Conservation (phyloP, 2,888 invertebrate genomes). For the Coecobrya sp. region DNA sequence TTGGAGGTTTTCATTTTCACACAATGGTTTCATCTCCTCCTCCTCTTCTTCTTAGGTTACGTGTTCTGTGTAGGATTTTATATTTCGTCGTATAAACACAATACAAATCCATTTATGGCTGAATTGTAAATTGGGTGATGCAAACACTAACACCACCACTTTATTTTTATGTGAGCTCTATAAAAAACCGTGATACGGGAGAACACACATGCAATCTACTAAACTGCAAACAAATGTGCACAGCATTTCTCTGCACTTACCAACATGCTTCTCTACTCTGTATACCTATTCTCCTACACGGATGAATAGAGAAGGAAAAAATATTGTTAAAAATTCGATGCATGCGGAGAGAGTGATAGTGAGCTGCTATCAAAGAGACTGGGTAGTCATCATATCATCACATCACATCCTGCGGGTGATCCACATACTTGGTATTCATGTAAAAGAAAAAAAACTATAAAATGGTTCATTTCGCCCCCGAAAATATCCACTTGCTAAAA, state of each 20-base stretch:
- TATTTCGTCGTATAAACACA: conserved; percentile 42
- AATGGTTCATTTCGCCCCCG: conserved; percentile 14
- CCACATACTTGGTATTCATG: conserved; percentile 45
- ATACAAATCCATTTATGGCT: conserved; percentile 71
- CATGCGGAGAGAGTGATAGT: background rate
- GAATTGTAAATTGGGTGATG: conserved; percentile 77
- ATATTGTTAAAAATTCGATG: background rate
- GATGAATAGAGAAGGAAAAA: background rate
- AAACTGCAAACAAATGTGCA: conserved; percentile 8
- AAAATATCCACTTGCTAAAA: conserved; percentile 2
- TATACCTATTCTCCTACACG: background rate
- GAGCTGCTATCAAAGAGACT: background rate
- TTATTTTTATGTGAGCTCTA: conserved; percentile 3
- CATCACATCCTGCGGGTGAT: conserved; percentile 56
- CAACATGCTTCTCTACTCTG: no score
- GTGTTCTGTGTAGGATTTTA: conserved; percentile 40
- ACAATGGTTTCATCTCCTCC: conserved; percentile 26
- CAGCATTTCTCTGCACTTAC: no score
- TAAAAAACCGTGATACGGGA: background rate
- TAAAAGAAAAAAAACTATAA: conserved; percentile 6
- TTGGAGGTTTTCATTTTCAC: conserved; percentile 41
- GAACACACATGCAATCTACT: background rate
- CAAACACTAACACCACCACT: conserved; percentile 11
- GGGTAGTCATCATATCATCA: conserved; percentile 52
- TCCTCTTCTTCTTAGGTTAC: background rate